Evolutionary conservation across 2,113 vertebrate genomes (phyloP).

Genomic region (Leptobrachium ailaonicum): DNA sequence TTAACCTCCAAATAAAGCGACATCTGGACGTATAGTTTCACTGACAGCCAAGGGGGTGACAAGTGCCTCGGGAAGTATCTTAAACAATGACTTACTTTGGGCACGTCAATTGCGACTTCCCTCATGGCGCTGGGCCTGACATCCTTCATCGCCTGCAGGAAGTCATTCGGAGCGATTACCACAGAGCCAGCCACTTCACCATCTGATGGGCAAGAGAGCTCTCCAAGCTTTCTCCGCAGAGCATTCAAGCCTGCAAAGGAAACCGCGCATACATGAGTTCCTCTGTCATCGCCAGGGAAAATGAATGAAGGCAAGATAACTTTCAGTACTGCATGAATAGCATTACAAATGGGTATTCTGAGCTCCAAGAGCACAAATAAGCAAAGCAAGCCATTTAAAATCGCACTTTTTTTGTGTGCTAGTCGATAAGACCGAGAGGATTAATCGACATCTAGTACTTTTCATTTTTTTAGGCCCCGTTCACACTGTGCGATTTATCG

Average conservation of each 20-base stretch:
- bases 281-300: constrained; percentile 5
- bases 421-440: too few species aligned
- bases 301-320: constrained; percentile 20
- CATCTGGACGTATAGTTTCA: not conserved
- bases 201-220: constrained; percentile 67
- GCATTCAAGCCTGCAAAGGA: constrained; percentile 78
- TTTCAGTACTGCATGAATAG: not conserved
- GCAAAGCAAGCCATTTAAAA: not conserved
- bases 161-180: constrained; percentile 80
- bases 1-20: too few species aligned
- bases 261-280: not conserved
- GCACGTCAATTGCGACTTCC: constrained; percentile 92
- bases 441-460: too few species aligned
- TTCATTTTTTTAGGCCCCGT: too few species aligned
- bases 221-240: constrained; percentile 71
- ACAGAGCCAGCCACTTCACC: constrained; percentile 71
- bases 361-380: not conserved
- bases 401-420: too few species aligned
- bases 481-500: too few species aligned
- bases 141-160: constrained; percentile 83
- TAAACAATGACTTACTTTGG: constrained; percentile 78
- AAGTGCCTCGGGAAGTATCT: constrained; percentile 51
- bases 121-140: constrained; percentile 97
- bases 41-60: not conserved
- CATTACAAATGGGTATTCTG: not conserved